These are phyloP conservation scores for Drosophila hydei DNA, from an alignment of 1,140 invertebrate species.

Conservation along the genomic window DNA sequence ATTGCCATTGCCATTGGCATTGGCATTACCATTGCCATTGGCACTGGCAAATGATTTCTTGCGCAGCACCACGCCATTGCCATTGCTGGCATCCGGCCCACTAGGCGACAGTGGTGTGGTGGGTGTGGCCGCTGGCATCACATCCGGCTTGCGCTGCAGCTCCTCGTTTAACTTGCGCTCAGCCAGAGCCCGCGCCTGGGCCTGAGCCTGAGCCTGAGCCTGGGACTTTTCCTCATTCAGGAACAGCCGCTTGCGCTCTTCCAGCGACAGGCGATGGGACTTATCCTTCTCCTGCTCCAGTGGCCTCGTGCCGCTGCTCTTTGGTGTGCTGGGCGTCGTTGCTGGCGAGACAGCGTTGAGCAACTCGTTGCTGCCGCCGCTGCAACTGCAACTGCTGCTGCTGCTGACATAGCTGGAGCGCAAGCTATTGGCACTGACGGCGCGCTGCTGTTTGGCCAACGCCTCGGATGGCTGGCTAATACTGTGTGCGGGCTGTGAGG, in stretches of 20 bases:
- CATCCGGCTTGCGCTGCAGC: slow-evolving; percentile 45
- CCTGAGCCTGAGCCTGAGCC: no score
- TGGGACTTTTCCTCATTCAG: slow-evolving; percentile 67
- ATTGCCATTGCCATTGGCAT: slow-evolving; percentile 18
- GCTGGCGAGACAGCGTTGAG: neutral
- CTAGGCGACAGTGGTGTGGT: slow-evolving; percentile 8
- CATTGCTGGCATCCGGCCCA: slow-evolving; percentile 30
- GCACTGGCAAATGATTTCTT: slow-evolving; percentile 85
- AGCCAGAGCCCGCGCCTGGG: no score
- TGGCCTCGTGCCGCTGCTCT: neutral
- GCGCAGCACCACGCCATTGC: slow-evolving; percentile 84
- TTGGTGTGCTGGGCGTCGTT: slow-evolving; percentile 20
- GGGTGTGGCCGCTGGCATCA: slow-evolving; percentile 29
- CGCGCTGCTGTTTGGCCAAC: slow-evolving; percentile 49
- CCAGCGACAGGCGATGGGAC: slow-evolving; percentile 63
- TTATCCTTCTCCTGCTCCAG: slow-evolving; percentile 1
- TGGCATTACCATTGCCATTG: slow-evolving; percentile 40
- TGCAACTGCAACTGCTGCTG: slow-evolving; percentile 28
- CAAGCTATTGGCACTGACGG: slow-evolving; percentile 60
- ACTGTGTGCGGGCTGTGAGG: slow-evolving; percentile 30
- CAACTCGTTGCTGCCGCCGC: slow-evolving; percentile 17
- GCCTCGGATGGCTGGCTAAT: slow-evolving; percentile 60
- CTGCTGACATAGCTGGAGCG: slow-evolving; percentile 57
- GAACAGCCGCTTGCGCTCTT: slow-evolving; percentile 75
- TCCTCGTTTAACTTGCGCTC: slow-evolving; percentile 66